These are phyloP conservation scores for Atta texana DNA, from an alignment of 1,140 invertebrate genomes.

Conservation along the genomic window DNA sequence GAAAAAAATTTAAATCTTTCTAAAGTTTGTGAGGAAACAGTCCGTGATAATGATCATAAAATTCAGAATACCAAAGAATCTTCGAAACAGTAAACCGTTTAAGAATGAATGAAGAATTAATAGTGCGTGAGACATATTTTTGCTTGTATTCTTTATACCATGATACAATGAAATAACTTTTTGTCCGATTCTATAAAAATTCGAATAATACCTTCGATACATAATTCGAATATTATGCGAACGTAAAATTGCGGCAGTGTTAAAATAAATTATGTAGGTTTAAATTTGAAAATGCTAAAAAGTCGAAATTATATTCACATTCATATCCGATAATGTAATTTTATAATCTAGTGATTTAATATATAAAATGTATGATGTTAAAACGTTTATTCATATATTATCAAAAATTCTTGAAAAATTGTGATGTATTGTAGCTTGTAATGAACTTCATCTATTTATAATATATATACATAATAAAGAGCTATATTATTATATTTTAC, in stretches of 20 bases:
- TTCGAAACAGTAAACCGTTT: background rate
- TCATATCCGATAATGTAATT: conserved; percentile 16
- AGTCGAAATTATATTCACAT: conserved; percentile 16
- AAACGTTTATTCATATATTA: background rate
- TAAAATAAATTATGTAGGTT: conserved; percentile 5
- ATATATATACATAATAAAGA: background rate
- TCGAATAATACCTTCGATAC: conserved; percentile 12
- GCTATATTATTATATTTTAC: conserved; percentile 4
- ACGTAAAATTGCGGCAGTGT: conserved; percentile 16
- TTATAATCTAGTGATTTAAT: background rate
- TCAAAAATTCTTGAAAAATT: background rate
- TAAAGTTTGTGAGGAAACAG: background rate
- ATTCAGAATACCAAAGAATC: conserved; percentile 8
- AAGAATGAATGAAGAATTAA: conserved; percentile 1
- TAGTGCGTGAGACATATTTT: background rate
- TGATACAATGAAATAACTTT: conserved; percentile 17
- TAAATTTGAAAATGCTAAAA: conserved; percentile 1
- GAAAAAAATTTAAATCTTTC: background rate
- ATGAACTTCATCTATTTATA: background rate
- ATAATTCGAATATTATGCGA: conserved; percentile 32
- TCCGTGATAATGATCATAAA: background rate
- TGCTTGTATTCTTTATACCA: background rate
- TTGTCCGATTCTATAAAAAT: background rate
- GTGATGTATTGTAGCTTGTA: background rate
- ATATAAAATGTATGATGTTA: background rate